Percentiles rank a stretch among this genome's conserved stretches.
These are phyloP conservation scores for Epizoanthus ramosus DNA, from an alignment of 92 coral and sea anemone species.

Conservation along the genomic window DNA sequence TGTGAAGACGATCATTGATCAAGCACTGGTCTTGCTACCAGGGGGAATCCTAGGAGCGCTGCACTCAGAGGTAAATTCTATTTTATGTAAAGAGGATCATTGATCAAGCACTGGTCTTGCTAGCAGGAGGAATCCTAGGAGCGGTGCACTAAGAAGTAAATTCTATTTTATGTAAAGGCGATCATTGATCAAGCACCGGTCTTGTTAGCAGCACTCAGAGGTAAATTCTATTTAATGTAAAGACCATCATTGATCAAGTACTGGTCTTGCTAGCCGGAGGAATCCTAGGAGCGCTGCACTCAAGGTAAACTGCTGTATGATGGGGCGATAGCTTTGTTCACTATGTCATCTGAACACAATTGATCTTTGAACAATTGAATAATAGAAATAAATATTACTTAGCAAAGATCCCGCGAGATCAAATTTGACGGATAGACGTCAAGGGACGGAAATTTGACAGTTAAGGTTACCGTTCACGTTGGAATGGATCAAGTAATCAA, in stretches of 20 bases:
- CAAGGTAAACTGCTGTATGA: conserved; percentile 76
- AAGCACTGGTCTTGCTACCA: conserved; percentile 57
- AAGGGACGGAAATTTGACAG: too few relatives aligned
- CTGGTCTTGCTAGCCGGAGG: conserved; percentile 65
- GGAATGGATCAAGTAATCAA: too few relatives aligned
- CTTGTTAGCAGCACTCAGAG: conserved; percentile 47
- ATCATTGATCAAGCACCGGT: conserved; percentile 46
- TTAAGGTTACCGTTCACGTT: too few relatives aligned
- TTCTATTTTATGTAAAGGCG: too few relatives aligned
- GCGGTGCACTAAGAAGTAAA: conserved; percentile 70
- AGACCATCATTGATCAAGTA: conserved; percentile 54
- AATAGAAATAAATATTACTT: too few relatives aligned
- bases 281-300: conserved; percentile 57
- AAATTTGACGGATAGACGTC: too few relatives aligned
- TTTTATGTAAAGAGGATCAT: background rate
- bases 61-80: conserved; percentile 57
- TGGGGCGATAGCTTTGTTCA: too few relatives aligned
- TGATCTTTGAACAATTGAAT: too few relatives aligned
- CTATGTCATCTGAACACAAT: too few relatives aligned
- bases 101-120: conserved; percentile 56
- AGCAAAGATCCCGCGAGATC: too few relatives aligned
- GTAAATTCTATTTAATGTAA: too few relatives aligned
- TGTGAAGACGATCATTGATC: conserved; percentile 26
- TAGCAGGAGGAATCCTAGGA: conserved; percentile 69
- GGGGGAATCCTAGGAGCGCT: conserved; percentile 64